Evolutionary conservation across 1,140 invertebrate species (phyloP).

Genomic region (Ectropis grisescens): DNA sequence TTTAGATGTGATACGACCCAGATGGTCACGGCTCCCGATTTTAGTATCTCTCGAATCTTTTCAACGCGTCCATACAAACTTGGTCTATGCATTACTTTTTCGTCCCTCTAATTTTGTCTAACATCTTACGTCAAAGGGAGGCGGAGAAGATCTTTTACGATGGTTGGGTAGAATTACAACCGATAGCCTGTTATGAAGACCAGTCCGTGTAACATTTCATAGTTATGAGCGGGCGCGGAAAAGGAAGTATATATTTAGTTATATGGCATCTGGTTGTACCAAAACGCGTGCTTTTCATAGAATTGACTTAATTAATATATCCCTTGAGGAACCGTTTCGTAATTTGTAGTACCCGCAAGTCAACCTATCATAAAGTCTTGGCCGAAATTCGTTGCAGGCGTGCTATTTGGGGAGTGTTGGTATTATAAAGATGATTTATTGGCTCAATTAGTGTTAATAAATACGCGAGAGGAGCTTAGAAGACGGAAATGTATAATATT

Average conservation of each 20-base stretch:
- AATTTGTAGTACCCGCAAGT: slow-evolving; percentile 30
- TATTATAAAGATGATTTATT: slow-evolving; percentile 27
- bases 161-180: slow-evolving; percentile 42
- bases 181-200: slow-evolving; percentile 56
- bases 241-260: slow-evolving; percentile 65
- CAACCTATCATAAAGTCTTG: slow-evolving; percentile 30
- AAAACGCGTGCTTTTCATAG: slow-evolving; percentile 50
- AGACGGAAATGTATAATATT: slow-evolving; percentile 2
- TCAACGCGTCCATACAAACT: slow-evolving; percentile 33
- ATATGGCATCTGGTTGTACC: slow-evolving; percentile 53
- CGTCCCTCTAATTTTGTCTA: slow-evolving; percentile 23
- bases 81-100: slow-evolving; percentile 38
- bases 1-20: slow-evolving; percentile 61
- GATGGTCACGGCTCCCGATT: slow-evolving; percentile 61
- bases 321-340: slow-evolving; percentile 36
- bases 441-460: slow-evolving; percentile 16
- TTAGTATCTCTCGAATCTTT: slow-evolving; percentile 60
- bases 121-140: slow-evolving; percentile 19
- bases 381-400: slow-evolving; percentile 20
- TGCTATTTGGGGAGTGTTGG: slow-evolving; percentile 20
- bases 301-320: slow-evolving; percentile 59
- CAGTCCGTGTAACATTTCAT: slow-evolving; percentile 57
- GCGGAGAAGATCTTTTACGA: slow-evolving; percentile 25
- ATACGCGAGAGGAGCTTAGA: background rate
- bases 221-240: slow-evolving; percentile 60